Evolutionary conservation across 2,797 vertebrate genomes (phyloP), one percentile per base, ranked within the genome.

Genomic region (Gymnothorax javanicus): DNA sequence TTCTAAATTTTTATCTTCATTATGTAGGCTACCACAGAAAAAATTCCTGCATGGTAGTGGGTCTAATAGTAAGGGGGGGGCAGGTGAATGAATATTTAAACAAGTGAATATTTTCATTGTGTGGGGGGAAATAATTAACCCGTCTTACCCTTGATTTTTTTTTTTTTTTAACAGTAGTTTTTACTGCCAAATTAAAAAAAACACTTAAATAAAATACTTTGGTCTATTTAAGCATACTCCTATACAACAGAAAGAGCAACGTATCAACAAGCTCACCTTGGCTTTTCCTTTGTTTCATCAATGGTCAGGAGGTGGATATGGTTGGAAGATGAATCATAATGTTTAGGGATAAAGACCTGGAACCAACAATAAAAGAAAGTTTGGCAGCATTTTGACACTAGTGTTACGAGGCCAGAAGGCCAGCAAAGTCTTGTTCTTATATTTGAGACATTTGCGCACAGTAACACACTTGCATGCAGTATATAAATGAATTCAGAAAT

Each of bases 251-350:
- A 3, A 0, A 82, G 52, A 58, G n/a, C 1, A 25, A 82, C 33
- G 33, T n/a, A 7, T 77, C 33, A 17, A 20, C 73, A 13, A 7
- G n/a, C 87, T 57, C 58, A 92, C 91, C 69, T 82, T 69, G 64
- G 57, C 43, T 89, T 90, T 15, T 88, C 62, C 7, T 84, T 23
- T 25, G 50, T 50, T 43, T 58, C 43, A 27, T 57, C 52, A 58
- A 81, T 33, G n/a, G 81, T 82, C 75, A 57, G 17, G 7, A 82
- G 6, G 23, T 25, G 54, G 5, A 9, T 8, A 25, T 11, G 54
- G 52, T 81, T 57, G 7, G 54, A 7, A 43, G 43, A 56, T 3
- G 7, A 43, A 81, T 56, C 17, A 27, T 56, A 23, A 33, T 59
- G 20, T 59, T 52, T 23, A 27, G 60, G 71, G 25, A 77, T 56